Percentiles rank a stretch among this genome's conserved stretches.
Conservation (phyloP, 1,140 invertebrate species). For the Luehdorfia chinensis region DNA sequence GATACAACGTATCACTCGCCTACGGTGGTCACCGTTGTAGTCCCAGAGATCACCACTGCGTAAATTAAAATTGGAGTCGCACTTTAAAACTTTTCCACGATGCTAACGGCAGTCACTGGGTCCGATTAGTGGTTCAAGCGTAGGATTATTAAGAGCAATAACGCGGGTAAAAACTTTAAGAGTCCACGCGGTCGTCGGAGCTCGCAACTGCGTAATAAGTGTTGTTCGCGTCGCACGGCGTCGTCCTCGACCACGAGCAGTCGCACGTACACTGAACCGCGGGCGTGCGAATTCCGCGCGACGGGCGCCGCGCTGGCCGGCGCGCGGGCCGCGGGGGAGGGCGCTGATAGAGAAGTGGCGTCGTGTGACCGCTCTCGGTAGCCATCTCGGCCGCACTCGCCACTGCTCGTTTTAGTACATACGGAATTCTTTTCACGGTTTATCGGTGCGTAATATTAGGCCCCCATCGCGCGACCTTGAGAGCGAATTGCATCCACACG, state of each 20-base stretch:
- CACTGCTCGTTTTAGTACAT: conserved; percentile 24
- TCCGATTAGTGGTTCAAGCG: conserved; percentile 17
- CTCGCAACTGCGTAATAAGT: conserved; percentile 72
- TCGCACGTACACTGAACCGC: conserved; percentile 70
- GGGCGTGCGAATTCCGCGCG: conserved; percentile 67
- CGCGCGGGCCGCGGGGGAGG: conserved; percentile 36
- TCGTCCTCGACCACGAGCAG: conserved; percentile 58
- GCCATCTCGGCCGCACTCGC: conserved; percentile 43
- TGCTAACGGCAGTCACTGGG: conserved; percentile 60
- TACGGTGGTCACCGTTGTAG: conserved; percentile 43
- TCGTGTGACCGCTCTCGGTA: conserved; percentile 46
- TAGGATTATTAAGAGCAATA: background rate
- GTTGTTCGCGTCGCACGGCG: conserved; percentile 38
- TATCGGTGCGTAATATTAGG: conserved; percentile 26
- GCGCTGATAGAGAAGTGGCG: conserved; percentile 58
- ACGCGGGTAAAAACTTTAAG: conserved; percentile 16
- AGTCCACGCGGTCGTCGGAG: conserved; percentile 64
- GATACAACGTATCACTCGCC: conserved; percentile 45
- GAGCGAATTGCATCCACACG: conserved; percentile 14
- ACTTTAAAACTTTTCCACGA: conserved; percentile 66
- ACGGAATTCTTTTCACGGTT: conserved; percentile 34
- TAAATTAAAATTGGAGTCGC: conserved; percentile 36
- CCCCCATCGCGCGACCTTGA: conserved; percentile 21
- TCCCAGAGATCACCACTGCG: conserved; percentile 39
- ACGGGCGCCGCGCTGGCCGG: conserved; percentile 53